Percentiles rank a stretch among this genome's conserved stretches.
Conservation (phyloP, 2,888 invertebrate genomes). For the Lithosia quadra region DNA sequence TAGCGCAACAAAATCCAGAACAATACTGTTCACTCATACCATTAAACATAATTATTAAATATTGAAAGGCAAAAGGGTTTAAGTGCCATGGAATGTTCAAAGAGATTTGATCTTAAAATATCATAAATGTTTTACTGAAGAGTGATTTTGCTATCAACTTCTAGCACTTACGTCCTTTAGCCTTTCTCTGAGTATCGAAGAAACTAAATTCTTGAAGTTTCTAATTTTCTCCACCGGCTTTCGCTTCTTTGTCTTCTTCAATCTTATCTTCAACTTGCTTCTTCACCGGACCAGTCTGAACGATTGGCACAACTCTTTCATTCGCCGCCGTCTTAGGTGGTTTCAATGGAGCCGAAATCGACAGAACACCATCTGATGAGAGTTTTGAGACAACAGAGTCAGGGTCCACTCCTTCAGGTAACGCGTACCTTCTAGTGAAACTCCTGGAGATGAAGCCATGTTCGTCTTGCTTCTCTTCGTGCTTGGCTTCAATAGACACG, state of each 20-base stretch:
- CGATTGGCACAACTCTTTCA: constrained; percentile 89
- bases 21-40: not conserved
- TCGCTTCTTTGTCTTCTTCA: constrained; percentile 4
- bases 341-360: constrained; percentile 89
- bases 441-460: constrained; percentile 92
- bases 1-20: not conserved
- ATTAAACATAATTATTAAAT: not conserved
- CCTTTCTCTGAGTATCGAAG: not conserved
- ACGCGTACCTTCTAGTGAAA: constrained; percentile 88
- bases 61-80: not conserved
- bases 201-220: not conserved
- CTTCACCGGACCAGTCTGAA: constrained; percentile 89
- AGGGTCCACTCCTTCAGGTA: constrained; percentile 87
- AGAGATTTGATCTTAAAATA: not conserved
- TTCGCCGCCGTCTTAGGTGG: constrained; percentile 69
- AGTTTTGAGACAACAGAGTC: constrained; percentile 90
- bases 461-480: constrained; percentile 92
- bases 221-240: not conserved
- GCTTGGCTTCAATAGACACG: constrained; percentile 91
- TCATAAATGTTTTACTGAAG: too few relatives aligned
- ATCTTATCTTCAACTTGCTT: constrained; percentile 18
- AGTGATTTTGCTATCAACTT: not conserved
- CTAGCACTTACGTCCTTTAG: not conserved
- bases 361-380: constrained; percentile 92
- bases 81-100: not conserved